These are phyloP conservation scores for Saturnia japonica DNA, from an alignment of 2,888 invertebrate species.

Conservation along the genomic window DNA sequence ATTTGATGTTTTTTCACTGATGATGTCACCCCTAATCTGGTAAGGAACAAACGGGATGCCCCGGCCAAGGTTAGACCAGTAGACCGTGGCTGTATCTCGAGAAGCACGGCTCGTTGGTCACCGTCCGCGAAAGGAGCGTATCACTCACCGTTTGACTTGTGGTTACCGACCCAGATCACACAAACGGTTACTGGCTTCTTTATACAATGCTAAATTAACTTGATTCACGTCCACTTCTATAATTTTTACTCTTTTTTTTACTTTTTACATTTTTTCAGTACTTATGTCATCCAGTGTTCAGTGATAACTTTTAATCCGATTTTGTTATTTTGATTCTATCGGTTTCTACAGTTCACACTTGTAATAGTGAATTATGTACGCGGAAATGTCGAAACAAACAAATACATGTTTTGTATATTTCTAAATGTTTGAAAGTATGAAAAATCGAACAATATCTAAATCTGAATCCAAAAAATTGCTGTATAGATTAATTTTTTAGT, in stretches of 20 bases:
- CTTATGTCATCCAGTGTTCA: neutral
- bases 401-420: neutral
- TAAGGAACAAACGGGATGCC: conserved; percentile 67
- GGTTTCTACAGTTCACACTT: neutral
- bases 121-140: conserved; percentile 66
- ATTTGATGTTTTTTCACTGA: conserved; percentile 40
- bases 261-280: neutral
- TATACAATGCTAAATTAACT: conserved; percentile 59
- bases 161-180: conserved; percentile 67
- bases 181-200: conserved; percentile 56
- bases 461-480: neutral
- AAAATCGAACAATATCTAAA: neutral
- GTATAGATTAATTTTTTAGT: neutral
- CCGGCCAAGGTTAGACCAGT: conserved; percentile 71
- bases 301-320: no score
- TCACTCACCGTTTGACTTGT: conserved; percentile 39
- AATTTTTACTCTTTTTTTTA: neutral
- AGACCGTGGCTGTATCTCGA: conserved; percentile 71
- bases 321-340: no score
- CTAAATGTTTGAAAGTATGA: neutral
- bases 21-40: conserved; percentile 69
- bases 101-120: conserved; percentile 69
- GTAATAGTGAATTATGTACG: neutral
- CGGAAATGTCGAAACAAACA: neutral
- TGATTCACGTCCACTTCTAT: conserved; percentile 40